phyloP scores from a whole-genome alignment of 2,113 vertebrate genomes.

The Bos taurus region DNA sequence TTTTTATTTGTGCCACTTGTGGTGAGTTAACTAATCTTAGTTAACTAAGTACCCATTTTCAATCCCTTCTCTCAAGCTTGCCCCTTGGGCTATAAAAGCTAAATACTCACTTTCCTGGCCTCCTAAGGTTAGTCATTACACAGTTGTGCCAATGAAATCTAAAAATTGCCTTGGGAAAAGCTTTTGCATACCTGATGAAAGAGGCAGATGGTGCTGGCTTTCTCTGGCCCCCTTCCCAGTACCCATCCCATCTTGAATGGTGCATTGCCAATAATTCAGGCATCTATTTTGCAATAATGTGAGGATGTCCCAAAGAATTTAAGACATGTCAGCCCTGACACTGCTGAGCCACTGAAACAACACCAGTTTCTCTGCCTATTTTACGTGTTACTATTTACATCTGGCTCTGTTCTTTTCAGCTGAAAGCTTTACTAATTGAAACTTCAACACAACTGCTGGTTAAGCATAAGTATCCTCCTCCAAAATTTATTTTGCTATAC shows the following conservation, averaged over 20 bases:
- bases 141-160: conserved; percentile 49
- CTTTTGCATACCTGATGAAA: conserved; percentile 36
- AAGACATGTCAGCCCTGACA: neutral
- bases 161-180: conserved; percentile 55
- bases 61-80: neutral
- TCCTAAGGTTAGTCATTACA: conserved; percentile 16
- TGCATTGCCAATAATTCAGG: neutral
- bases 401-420: conserved; percentile 23
- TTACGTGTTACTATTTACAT: neutral
- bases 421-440: neutral
- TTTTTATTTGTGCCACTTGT: neutral
- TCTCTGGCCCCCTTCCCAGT: neutral
- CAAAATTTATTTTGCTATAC: neutral
- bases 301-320: conserved; percentile 8
- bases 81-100: neutral
- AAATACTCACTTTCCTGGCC: conserved; percentile 30
- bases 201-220: conserved; percentile 35
- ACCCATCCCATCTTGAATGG: neutral
- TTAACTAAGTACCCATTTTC: neutral
- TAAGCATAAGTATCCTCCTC: neutral
- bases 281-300: conserved; percentile 15
- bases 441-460: neutral
- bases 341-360: neutral
- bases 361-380: neutral
- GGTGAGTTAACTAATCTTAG: neutral